phyloP scores from a whole-genome alignment of 2,113 vertebrate species.

The Microcebus jonahi region DNA sequence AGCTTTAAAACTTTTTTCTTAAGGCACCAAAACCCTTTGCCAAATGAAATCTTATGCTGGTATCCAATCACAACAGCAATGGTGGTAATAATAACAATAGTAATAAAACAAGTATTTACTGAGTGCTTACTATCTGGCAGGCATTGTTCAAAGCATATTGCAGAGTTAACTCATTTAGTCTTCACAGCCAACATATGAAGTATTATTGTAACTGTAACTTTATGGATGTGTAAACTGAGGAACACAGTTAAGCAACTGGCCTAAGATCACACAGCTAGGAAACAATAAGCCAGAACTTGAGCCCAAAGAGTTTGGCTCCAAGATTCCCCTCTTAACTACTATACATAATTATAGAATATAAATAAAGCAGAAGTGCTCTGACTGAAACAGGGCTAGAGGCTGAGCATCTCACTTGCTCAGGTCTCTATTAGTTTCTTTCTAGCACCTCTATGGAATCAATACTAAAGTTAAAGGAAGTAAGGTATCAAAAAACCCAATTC shows the following conservation, averaged over 20 bases:
- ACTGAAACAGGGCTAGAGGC: neutral
- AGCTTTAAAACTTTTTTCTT: conserved; percentile 24
- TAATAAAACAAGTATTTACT: neutral
- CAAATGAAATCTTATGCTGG: conserved; percentile 45
- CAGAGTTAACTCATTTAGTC: neutral
- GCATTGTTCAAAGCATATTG: neutral
- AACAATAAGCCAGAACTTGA: conserved; percentile 1
- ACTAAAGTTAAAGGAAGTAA: conserved; percentile 44
- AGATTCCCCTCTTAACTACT: neutral
- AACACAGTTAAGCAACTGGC: neutral
- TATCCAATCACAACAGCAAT: neutral
- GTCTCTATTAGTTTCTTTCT: conserved; percentile 13
- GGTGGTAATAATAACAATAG: neutral
- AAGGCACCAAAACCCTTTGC: conserved; percentile 16
- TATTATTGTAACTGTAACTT: neutral
- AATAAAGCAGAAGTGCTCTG: neutral
- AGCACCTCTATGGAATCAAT: neutral
- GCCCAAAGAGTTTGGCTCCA: neutral
- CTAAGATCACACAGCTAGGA: neutral
- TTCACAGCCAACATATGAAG: neutral
- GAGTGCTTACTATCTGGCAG: neutral
- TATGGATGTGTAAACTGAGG: neutral
- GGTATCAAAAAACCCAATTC: neutral
- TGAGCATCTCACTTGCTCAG: conserved; percentile 42
- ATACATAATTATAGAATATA: neutral